Base-by-base conservation (phyloP, 2,113 vertebrate genomes). In the Nothoprocta pentlandii region DNA sequence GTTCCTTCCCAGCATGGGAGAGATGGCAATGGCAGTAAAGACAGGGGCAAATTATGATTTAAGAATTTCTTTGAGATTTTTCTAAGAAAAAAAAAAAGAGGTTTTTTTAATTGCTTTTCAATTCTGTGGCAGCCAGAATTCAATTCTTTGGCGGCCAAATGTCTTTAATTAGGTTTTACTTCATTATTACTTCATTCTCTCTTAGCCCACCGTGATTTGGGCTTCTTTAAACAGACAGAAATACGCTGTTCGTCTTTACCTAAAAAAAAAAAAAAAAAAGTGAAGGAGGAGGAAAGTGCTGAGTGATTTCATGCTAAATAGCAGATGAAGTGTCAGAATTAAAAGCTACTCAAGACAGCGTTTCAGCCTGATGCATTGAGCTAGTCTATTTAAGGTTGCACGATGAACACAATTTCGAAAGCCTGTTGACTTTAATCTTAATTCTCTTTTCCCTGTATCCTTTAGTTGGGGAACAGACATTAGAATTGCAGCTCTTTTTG, bases 1-100 rank as follows among this genome's bases (percentile, higher is more conserved):
- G 17, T 22, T 10, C 74, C 58, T 30, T 44, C 69, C 82, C 39
- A 64, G 3, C 10, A 12, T 30, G 46, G 66, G 69, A 79, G n/a
- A 25, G 20, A 61, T 47, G 73, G 14, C 47, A 26, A 41, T 0
- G 0, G 51, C 80, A 94, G 86, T 89, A 94, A 96, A 51, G 90
- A 54, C 62, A 80, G 86, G 71, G 68, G 71, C 79, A 94, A 96
- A 96, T 95, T 86, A 91, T 89, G 87, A 92, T 91, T 95, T 94
- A 94, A 76, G 64, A 70, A 89, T 86, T 93, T 95, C 94, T 95
- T 88, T 87, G 95, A 76, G 92, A 74, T 44, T 59, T 83, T 87
- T 44, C 83, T 30, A 28, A 69, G 82, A 19, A 12, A 56, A 56
- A 54, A 12, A 79, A 83, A 87, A 86, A 64, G 25, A 81, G 49